Percentiles rank a stretch among this genome's conserved stretches.
phyloP scores from a whole-genome alignment of 1,140 invertebrate genomes.

The Leptoteleia sp. region DNA sequence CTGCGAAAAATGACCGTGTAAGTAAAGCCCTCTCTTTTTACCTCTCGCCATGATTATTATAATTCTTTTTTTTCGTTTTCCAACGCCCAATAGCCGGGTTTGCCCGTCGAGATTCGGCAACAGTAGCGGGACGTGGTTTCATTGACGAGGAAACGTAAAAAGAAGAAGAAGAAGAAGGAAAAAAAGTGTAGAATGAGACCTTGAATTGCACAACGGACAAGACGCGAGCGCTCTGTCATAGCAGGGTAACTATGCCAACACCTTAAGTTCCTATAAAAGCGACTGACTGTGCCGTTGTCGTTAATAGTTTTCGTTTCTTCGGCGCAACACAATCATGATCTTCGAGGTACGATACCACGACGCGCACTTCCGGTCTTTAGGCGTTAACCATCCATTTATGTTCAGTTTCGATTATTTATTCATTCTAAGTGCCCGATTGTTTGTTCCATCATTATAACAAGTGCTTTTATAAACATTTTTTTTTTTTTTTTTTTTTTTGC shows the following conservation, averaged over 20 bases:
- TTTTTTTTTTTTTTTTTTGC: conserved; percentile 1
- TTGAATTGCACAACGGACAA: conserved; percentile 74
- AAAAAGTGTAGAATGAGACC: too few species aligned
- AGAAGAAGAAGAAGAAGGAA: too few species aligned
- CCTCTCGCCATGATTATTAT: too few species aligned
- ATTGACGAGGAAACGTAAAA: conserved; percentile 67
- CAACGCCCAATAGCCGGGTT: too few species aligned
- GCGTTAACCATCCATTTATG: conserved; percentile 41
- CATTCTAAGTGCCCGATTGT: conserved; percentile 17
- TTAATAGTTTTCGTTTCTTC: conserved; percentile 68
- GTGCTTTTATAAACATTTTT: conserved; percentile 2
- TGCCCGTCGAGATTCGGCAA: conserved; percentile 69
- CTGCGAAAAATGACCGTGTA: too few species aligned
- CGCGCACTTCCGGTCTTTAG: conserved; percentile 60
- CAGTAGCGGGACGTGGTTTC: conserved; percentile 49
- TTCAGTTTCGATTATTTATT: conserved; percentile 41
- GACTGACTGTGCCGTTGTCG: conserved; percentile 53
- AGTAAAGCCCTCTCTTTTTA: too few species aligned
- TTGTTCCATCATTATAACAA: conserved; percentile 20
- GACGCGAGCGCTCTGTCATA: conserved; percentile 64
- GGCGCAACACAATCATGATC: conserved; percentile 67
- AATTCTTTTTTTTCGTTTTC: too few species aligned
- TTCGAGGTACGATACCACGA: conserved; percentile 63
- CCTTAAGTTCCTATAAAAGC: conserved; percentile 70
- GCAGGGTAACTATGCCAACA: conserved; percentile 65